Evolutionary conservation across 2,797 vertebrate genomes (phyloP), one percentile per base, ranked within the genome.

Genomic region (Pseudocheirus occidentalis): DNA sequence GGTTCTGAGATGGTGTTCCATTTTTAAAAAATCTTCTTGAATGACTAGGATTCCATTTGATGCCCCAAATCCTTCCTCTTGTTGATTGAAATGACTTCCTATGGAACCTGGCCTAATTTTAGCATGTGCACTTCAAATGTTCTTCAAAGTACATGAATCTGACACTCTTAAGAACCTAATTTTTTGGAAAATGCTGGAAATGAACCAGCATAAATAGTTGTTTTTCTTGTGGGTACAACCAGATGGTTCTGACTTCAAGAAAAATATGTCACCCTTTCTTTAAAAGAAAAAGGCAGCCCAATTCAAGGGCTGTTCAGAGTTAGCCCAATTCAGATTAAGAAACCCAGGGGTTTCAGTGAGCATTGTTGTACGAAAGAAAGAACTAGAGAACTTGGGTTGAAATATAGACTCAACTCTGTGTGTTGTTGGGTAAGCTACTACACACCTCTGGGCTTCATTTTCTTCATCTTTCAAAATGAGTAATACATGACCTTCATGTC

Each of bases 81-180:
- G 59, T 97, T 96, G 95, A 95, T 96, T 98, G 40, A 98, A 98
- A 96, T 97, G 97, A 96, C 53, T 96, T 55, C 94, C 50, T 96
- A 54, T 95, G 31, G 92, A 98, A 96, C 46, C 96, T 97, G 96
- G 96, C 91, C 94, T 97, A 96, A 96, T 97, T 98, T 94, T 98
- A 97, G 96, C 97, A 97, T 96, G 96, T 97, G 95, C 55, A 92
- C 90, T 98, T 98, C 96, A 98, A 92, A 97, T 96, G 97, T 92
- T 97, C 34, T 96, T 90, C 29, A 27, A 97, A 98, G 96, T 97
- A 97, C 97, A 96, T 5, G 90, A 91, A 95, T 95, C 91, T 90
- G 94, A 93, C 11, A 0, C 96, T 98, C 93, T 96, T 94, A 94
- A 97, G 96, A 98, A 97, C 53, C 0, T 96, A 6, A 0, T 92